These are phyloP conservation scores for Euphydryas editha DNA, from an alignment of 2,888 invertebrate genomes.

Conservation along the genomic window DNA sequence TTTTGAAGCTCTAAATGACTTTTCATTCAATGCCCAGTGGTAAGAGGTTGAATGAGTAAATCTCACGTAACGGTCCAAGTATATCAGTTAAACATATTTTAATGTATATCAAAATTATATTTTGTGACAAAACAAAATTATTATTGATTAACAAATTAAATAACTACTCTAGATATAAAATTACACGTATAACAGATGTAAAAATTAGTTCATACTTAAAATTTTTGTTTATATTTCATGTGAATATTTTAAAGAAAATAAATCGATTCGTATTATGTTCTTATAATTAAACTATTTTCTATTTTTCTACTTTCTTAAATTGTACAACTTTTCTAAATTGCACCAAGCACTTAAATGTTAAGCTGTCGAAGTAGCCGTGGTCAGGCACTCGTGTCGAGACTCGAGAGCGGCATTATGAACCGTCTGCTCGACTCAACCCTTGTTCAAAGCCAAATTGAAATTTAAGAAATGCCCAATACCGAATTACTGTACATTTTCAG, in stretches of 20 bases:
- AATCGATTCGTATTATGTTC: neutral
- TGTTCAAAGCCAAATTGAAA: slow-evolving; percentile 71
- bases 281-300: neutral
- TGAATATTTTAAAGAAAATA: neutral
- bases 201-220: no score
- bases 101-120: neutral
- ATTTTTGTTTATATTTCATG: neutral
- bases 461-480: slow-evolving; percentile 62
- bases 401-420: slow-evolving; percentile 78
- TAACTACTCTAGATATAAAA: no score
- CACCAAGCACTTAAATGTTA: slow-evolving; percentile 58
- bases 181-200: no score
- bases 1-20: slow-evolving; percentile 69
- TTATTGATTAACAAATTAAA: no score
- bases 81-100: slow-evolving; percentile 34
- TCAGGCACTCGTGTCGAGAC: slow-evolving; percentile 74
- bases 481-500: slow-evolving; percentile 35
- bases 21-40: slow-evolving; percentile 74
- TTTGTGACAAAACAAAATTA: no score
- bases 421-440: slow-evolving; percentile 65
- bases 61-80: slow-evolving; percentile 55
- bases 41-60: slow-evolving; percentile 77
- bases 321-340: slow-evolving; percentile 44
- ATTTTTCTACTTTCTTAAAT: neutral
- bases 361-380: slow-evolving; percentile 78